These are phyloP conservation scores for Ashinkailepas kermadecensis DNA, from an alignment of 2,888 invertebrate species.

Conservation along the genomic window DNA sequence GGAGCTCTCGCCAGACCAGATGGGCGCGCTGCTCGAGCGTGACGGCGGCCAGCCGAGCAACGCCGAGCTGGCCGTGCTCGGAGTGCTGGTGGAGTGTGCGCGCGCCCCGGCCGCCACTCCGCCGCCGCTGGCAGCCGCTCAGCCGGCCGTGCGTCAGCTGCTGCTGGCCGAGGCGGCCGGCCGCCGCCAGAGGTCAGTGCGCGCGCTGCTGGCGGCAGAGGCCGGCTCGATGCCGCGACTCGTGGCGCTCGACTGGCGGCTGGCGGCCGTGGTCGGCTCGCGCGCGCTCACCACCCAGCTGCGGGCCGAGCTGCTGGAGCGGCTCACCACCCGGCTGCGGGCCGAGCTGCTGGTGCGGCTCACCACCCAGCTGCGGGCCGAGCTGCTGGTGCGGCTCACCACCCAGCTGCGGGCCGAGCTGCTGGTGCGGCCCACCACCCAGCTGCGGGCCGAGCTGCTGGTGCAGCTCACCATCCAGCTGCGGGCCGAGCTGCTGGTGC, in stretches of 20 bases:
- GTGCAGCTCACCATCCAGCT: too few species aligned
- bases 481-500: too few species aligned
- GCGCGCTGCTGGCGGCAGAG: neutral
- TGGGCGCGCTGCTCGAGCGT: neutral
- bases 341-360: too few species aligned
- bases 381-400: too few species aligned
- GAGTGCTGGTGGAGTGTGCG: neutral
- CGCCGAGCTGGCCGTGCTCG: neutral
- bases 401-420: too few species aligned
- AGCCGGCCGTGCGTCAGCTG: neutral
- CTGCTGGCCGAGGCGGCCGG: neutral
- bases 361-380: too few species aligned
- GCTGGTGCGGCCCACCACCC: too few species aligned
- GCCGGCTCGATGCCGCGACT: neutral
- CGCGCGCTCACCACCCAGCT: neutral
- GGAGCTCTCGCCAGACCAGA: neutral
- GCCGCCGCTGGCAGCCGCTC: neutral
- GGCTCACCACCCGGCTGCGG: too few species aligned
- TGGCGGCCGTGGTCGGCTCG: slow-evolving; percentile 3
- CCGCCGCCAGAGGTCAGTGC: neutral
- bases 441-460: too few species aligned
- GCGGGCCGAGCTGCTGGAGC: neutral
- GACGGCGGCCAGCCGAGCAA: neutral
- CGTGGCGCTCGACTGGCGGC: neutral
- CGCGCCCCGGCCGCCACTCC: neutral